Percentiles rank a stretch among this genome's conserved stretches.
Evolutionary conservation across 2,888 invertebrate genomes (phyloP).

Genomic region (Encarsia formosa): DNA sequence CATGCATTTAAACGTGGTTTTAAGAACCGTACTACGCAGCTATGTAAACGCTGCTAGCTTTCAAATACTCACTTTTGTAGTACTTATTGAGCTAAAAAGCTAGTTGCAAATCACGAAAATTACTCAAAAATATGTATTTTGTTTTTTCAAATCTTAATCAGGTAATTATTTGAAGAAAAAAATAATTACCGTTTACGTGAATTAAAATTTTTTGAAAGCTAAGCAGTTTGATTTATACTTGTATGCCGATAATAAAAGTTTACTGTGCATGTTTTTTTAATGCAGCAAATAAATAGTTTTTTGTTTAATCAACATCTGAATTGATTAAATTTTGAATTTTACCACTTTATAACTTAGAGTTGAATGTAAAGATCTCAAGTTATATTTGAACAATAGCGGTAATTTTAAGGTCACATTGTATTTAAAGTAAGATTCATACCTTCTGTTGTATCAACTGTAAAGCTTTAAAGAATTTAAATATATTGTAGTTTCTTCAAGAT

Average conservation of each 20-base stretch:
- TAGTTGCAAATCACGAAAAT: neutral
- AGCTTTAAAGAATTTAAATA: constrained; percentile 1
- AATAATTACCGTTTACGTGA: too few relatives aligned
- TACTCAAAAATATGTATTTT: too few relatives aligned
- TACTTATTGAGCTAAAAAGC: neutral
- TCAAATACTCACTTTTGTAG: constrained; percentile 7
- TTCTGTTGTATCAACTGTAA: constrained; percentile 8
- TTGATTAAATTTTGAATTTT: too few relatives aligned
- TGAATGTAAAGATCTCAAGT: constrained; percentile 14
- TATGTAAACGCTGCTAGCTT: constrained; percentile 6
- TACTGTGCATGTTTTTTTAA: neutral
- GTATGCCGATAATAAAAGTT: constrained; percentile 15
- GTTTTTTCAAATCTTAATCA: too few relatives aligned
- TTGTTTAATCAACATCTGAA: neutral
- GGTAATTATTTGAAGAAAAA: too few relatives aligned
- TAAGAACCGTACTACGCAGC: constrained; percentile 13
- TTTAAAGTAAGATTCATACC: constrained; percentile 8
- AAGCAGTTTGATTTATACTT: constrained; percentile 5
- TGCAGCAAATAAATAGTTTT: too few relatives aligned
- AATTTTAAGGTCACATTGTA: constrained; percentile 8
- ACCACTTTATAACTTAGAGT: neutral
- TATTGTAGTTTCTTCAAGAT: constrained; percentile 4
- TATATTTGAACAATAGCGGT: constrained; percentile 14
- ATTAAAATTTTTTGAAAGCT: constrained; percentile 7
- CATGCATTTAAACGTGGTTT: constrained; percentile 26